These are phyloP conservation scores for Heliothis subflexa DNA, from an alignment of 1,140 invertebrate genomes.

Conservation along the genomic window DNA sequence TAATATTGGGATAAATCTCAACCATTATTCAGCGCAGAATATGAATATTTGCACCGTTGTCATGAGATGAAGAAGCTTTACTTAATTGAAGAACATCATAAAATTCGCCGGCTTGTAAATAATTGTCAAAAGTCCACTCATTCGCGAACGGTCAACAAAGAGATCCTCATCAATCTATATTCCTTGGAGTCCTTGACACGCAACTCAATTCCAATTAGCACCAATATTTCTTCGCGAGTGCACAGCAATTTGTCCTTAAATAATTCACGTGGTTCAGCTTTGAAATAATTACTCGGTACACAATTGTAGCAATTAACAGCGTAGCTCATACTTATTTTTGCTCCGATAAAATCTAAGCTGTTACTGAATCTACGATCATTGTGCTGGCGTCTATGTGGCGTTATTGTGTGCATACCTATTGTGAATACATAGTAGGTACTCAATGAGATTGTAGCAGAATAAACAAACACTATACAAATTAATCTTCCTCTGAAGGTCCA, in stretches of 20 bases:
- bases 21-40: too few species aligned
- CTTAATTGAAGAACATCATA: too few species aligned
- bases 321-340: slow-evolving; percentile 31
- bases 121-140: background rate
- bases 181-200: slow-evolving; percentile 12
- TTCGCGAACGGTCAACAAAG: background rate
- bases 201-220: background rate
- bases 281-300: slow-evolving; percentile 12
- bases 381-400: background rate
- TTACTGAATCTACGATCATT: slow-evolving; percentile 29
- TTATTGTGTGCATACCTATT: background rate
- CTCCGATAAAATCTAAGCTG: slow-evolving; percentile 21
- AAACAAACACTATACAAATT: background rate
- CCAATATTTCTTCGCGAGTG: slow-evolving; percentile 13
- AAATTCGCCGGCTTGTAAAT: background rate
- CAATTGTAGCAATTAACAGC: slow-evolving; percentile 28
- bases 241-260: slow-evolving; percentile 26
- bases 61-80: too few species aligned
- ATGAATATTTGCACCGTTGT: too few species aligned
- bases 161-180: background rate
- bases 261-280: slow-evolving; percentile 14
- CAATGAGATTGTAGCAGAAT: background rate
- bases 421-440: background rate
- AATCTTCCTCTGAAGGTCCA: background rate
- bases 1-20: too few species aligned